phyloP scores from a whole-genome alignment of 2,113 vertebrate species.

The Rhabdornis inornatus region DNA sequence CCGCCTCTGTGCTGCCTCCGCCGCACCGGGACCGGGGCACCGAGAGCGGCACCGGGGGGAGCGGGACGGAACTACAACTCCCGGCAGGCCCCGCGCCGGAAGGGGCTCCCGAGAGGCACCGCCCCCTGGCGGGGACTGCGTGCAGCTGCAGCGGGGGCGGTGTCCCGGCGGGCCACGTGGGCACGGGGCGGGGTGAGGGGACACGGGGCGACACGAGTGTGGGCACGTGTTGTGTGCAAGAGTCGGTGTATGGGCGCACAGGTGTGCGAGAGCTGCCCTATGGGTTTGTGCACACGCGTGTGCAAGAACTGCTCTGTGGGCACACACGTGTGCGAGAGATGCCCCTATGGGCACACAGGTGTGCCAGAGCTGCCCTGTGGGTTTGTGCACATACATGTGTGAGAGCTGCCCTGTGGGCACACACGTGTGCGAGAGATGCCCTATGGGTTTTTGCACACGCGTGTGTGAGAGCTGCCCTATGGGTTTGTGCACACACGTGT shows the following conservation, averaged over 20 bases:
- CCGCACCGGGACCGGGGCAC: background rate
- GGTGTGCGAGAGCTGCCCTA: background rate
- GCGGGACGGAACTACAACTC: background rate
- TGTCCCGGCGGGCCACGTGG: background rate
- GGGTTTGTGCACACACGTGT: background rate
- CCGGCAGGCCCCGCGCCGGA: background rate
- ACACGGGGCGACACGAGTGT: background rate
- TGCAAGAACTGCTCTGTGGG: background rate
- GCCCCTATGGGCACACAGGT: background rate
- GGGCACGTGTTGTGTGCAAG: background rate
- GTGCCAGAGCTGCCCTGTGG: background rate
- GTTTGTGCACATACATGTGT: no score
- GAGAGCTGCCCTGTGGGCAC: no score
- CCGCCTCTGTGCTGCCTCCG: background rate
- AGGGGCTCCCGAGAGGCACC: fast-evolving
- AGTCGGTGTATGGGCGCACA: fast-evolving
- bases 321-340: background rate
- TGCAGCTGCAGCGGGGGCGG: background rate
- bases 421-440: no score
- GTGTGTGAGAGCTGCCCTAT: background rate
- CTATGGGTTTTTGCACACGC: no score
- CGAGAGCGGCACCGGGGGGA: background rate
- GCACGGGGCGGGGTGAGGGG: background rate
- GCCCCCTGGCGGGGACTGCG: background rate
- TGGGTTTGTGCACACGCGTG: background rate